These are phyloP conservation scores for Hyalella azteca DNA, from an alignment of 2,888 invertebrate genomes.

Conservation along the genomic window DNA sequence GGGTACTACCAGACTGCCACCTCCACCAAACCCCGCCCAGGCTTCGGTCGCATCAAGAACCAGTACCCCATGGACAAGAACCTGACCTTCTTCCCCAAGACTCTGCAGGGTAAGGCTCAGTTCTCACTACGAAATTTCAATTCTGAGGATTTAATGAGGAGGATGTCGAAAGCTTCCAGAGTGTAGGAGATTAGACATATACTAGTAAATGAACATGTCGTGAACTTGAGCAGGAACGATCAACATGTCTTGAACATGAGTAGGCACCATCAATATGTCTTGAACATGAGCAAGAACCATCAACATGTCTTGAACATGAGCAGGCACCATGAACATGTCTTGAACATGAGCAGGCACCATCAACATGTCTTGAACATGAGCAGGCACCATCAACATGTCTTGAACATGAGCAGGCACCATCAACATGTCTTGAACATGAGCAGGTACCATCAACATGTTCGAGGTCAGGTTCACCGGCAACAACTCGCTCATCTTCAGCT, in stretches of 20 bases:
- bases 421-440: background rate
- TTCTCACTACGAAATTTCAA: too few relatives aligned
- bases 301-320: too few relatives aligned
- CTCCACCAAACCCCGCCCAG: slow-evolving; percentile 1
- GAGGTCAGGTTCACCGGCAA: slow-evolving; percentile 38
- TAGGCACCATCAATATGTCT: too few relatives aligned
- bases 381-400: background rate
- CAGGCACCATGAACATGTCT: too few relatives aligned
- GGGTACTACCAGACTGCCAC: slow-evolving; percentile 41
- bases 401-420: background rate
- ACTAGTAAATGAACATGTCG: too few relatives aligned
- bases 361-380: background rate
- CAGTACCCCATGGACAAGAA: slow-evolving; percentile 53
- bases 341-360: background rate
- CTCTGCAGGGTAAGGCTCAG: slow-evolving; percentile 52
- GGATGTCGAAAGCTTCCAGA: too few relatives aligned
- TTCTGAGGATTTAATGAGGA: too few relatives aligned
- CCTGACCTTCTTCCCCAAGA: slow-evolving; percentile 48
- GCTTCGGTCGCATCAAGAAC: slow-evolving; percentile 46
- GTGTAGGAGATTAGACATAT: too few relatives aligned
- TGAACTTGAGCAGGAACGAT: too few relatives aligned
- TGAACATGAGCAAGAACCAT: too few relatives aligned
- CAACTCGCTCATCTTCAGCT: slow-evolving; percentile 35
- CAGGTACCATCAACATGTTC: slow-evolving; percentile 37
- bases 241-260: too few relatives aligned